Evolutionary conservation across 2,888 invertebrate genomes (phyloP), one percentile per base, ranked within the genome.

Genomic region (Metellina segmentata): DNA sequence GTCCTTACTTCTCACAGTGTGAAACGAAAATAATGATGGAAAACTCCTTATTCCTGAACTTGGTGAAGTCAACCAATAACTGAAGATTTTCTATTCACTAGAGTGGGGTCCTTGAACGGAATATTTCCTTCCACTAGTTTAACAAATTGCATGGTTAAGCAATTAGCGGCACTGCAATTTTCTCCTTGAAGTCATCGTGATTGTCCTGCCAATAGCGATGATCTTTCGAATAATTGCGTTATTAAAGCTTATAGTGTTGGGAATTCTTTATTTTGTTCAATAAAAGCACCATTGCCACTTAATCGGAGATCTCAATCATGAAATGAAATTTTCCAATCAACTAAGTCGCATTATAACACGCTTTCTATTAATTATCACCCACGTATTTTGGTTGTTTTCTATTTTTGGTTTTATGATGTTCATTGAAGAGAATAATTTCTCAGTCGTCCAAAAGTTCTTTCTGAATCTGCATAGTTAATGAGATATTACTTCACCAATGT

Each of bases 141-240:
- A 72, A 75, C 34, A 85, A 85, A 85, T 85, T 85, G 61, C 74
- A 20, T 52, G 74, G 74, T 53, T 52, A 72, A 61, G 53, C 75
- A 85, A 85, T 85, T 85, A 85, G 53, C 48, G n/a, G n/a, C 20
- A 70, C 34, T 20, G 72, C 61, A 85, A 85, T 85, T 85, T 85
- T 53, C 85, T 74, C 52, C 52, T 74, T 72, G n/a, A 52, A 79
- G 71, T 51, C n/a, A 16, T 71, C 52, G 49, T 70, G 82, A 61
- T 61, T 61, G 61, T 9, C 61, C 61, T 61, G 61, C 61, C 61
- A 61, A 8, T 61, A 9, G 71, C 16, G 74, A 74, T 8, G 61
- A 75, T 85, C 48, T 16, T 53, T 34, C 48, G 34, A 69, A 52
- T 85, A 85, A 85, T 85, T 85, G 75, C 85, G 61, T 85, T 85